Percentiles rank a stretch among this genome's conserved stretches.
phyloP scores from a whole-genome alignment of 2,113 vertebrate species.

The Progne subis region DNA sequence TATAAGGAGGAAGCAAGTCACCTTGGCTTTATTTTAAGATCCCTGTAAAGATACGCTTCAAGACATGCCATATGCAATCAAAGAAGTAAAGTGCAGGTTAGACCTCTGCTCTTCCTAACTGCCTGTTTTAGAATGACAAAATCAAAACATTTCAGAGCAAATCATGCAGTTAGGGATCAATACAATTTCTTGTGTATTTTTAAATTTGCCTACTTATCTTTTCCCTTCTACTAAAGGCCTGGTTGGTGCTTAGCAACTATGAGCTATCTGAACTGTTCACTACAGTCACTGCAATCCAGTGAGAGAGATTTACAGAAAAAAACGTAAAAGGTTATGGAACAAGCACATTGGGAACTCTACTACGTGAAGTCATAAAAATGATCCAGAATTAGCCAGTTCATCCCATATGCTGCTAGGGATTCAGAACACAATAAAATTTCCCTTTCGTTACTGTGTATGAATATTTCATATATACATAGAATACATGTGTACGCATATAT shows the following conservation, averaged over 20 bases:
- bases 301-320: not conserved
- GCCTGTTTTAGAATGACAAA: slow-evolving; percentile 7
- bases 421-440: not conserved
- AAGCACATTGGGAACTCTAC: not conserved
- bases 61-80: not conserved
- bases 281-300: not conserved
- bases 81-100: not conserved
- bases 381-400: not conserved
- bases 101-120: not conserved
- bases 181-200: slow-evolving; percentile 53
- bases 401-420: not conserved
- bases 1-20: not conserved
- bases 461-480: not conserved
- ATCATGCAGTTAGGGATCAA: slow-evolving; percentile 30
- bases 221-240: slow-evolving; percentile 22
- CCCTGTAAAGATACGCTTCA: not conserved
- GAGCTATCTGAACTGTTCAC: slow-evolving; percentile 17
- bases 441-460: not conserved
- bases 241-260: slow-evolving; percentile 74
- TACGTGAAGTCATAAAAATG: slow-evolving; percentile 6
- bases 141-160: slow-evolving; percentile 19
- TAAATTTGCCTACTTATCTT: slow-evolving; percentile 26
- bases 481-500: not conserved
- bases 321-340: slow-evolving; percentile 9
- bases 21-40: not conserved